Evolutionary conservation across 1,140 invertebrate species (phyloP).

Genomic region (Bombus waltoni): DNA sequence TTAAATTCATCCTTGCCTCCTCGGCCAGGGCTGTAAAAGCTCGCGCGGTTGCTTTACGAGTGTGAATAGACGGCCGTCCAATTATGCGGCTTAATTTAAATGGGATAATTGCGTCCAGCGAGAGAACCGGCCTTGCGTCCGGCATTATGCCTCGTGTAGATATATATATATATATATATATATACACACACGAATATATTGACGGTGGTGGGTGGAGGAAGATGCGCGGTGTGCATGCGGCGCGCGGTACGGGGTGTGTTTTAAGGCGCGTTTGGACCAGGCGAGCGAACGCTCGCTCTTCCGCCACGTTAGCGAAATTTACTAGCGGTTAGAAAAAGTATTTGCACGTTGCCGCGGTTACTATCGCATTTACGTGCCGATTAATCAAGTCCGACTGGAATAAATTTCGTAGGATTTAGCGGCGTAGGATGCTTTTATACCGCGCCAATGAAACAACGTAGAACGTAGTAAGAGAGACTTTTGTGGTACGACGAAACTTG

Average conservation of each 20-base stretch:
- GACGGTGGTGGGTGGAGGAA: not conserved
- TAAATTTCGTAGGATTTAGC: no score
- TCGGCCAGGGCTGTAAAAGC: conserved; percentile 72
- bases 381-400: no score
- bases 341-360: no score
- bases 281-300: no score
- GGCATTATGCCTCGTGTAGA: conserved; percentile 55
- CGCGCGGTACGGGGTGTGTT: conserved; percentile 36
- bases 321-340: no score
- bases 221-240: not conserved
- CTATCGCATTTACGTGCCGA: no score
- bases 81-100: conserved; percentile 81
- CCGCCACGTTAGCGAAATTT: no score
- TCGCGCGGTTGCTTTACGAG: conserved; percentile 75
- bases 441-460: no score
- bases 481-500: no score
- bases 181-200: not conserved
- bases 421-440: no score
- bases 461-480: no score
- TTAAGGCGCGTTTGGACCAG: not conserved
- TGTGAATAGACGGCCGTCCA: conserved; percentile 80
- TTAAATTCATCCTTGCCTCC: conserved; percentile 67
- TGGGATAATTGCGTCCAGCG: conserved; percentile 79
- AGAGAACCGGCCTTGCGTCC: conserved; percentile 26
- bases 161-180: not conserved